phyloP scores from a whole-genome alignment of 2,888 invertebrate species.

The Deilephila elpenor region DNA sequence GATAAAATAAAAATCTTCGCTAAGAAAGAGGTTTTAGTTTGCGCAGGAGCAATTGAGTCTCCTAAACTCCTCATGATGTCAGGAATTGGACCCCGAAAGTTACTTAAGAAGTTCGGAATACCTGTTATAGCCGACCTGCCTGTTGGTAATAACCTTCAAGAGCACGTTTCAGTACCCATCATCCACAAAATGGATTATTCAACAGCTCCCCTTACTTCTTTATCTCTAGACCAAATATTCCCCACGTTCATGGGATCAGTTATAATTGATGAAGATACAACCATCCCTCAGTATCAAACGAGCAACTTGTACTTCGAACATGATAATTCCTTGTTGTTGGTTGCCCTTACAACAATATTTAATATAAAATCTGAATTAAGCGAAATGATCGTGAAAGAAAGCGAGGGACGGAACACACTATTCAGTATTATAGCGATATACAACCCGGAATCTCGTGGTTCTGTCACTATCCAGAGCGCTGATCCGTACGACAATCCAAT shows the following conservation, averaged over 20 bases:
- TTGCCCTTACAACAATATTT: neutral
- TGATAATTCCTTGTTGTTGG: neutral
- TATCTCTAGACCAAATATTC: neutral
- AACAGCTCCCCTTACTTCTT: neutral
- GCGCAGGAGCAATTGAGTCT: slow-evolving; percentile 42
- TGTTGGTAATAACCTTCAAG: slow-evolving; percentile 47
- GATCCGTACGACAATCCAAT: slow-evolving; percentile 8
- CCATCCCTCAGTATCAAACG: neutral
- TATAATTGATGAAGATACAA: neutral
- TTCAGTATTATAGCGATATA: neutral
- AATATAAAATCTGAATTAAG: neutral
- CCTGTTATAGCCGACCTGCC: slow-evolving; percentile 44
- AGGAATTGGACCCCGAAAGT: slow-evolving; percentile 40
- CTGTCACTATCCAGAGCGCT: slow-evolving; percentile 9
- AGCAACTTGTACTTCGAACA: neutral
- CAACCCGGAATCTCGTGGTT: slow-evolving; percentile 17
- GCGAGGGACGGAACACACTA: slow-evolving; percentile 14
- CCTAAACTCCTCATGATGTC: slow-evolving; percentile 46
- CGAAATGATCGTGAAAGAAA: slow-evolving; percentile 1
- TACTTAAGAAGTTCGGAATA: slow-evolving; percentile 40
- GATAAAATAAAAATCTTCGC: slow-evolving; percentile 17
- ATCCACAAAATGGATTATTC: slow-evolving; percentile 5
- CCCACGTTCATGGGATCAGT: neutral
- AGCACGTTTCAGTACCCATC: slow-evolving; percentile 34
- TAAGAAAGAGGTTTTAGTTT: slow-evolving; percentile 32